Evolutionary conservation across 2,797 vertebrate species (phyloP), one percentile per base, ranked within the genome.

Genomic region (Channa striata): DNA sequence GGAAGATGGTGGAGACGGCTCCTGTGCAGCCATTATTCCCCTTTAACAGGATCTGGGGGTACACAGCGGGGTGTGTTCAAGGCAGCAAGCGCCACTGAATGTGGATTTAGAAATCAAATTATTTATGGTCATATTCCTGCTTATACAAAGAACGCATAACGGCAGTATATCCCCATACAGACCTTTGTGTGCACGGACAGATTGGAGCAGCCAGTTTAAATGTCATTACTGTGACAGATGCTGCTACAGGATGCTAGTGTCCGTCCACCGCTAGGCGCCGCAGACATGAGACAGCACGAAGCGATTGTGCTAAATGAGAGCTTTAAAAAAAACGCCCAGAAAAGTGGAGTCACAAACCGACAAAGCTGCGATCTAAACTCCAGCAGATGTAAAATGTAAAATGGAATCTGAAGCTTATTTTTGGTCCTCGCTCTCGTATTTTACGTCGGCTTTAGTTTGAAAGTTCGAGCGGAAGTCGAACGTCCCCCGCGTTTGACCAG

Each of bases 21-120:
- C 95, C 83, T 95, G 95, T 78, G 96, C 94, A 92, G 97, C 97
- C 97, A 98, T 95, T 91, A 93, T 93, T 90, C 88, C 91, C 91
- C 80, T 72, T 72, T 66, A 86, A 82, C 84, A 83, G 76, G 77
- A 81, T 83, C 71, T 30, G 25, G 25, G 25, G 87, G 82, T 82
- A 33, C 78, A 87, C 77, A 77, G 85, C 68, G 86, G 85, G 90
- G 86, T 85, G 88, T 88, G 89, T 91, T 91, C 91, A 88, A 81
- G 77, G 85, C 66, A 64, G 77, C 84, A 66, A 76, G 72, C 68
- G 57, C 72, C 30, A 68, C 67, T 59, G 52, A 80, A 37, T 33
- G 43, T 25, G 21, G 6, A 53, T 64, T 75, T 60, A 59, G 25
- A 49, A 59, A 56, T 14, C 52, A 40, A 30, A 25, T 13, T 44